Conservation (phyloP, 1,140 invertebrate genomes). For the Sminthurinus signatus region DNA sequence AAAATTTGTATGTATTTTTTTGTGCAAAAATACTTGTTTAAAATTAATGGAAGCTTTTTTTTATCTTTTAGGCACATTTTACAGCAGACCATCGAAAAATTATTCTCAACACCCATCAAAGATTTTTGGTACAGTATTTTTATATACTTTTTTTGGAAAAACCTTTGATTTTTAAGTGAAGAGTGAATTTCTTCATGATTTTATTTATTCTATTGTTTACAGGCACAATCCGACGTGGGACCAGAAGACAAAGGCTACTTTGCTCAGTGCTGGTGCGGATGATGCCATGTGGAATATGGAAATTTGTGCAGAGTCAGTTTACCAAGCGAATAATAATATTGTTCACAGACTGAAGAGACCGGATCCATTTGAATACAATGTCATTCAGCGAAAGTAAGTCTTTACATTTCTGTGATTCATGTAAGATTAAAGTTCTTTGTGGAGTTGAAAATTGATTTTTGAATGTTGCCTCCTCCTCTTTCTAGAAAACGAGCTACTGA, state of each 20-base stretch:
- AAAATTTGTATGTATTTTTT: no score
- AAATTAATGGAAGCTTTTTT: no score
- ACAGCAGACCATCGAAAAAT: not conserved
- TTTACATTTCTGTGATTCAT: not conserved
- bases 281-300: not conserved
- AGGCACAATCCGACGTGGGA: slow-evolving; percentile 5
- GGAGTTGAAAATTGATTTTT: not conserved
- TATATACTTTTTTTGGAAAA: no score
- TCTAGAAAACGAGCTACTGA: not conserved
- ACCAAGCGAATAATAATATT: not conserved
- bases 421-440: no score
- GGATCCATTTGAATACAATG: not conserved
- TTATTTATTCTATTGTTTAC: not conserved
- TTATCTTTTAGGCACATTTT: no score
- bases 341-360: not conserved
- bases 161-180: not conserved
- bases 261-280: not conserved
- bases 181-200: not conserved
- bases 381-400: slow-evolving; percentile 8
- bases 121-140: slow-evolving; percentile 13
- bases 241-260: not conserved
- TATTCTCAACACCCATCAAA: not conserved
- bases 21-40: no score
- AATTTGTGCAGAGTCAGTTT: slow-evolving; percentile 4
- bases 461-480: not conserved